Evolutionary conservation across 2,113 vertebrate species (phyloP), one percentile per base, ranked within the genome.

Genomic region (Embiotoca jacksoni): DNA sequence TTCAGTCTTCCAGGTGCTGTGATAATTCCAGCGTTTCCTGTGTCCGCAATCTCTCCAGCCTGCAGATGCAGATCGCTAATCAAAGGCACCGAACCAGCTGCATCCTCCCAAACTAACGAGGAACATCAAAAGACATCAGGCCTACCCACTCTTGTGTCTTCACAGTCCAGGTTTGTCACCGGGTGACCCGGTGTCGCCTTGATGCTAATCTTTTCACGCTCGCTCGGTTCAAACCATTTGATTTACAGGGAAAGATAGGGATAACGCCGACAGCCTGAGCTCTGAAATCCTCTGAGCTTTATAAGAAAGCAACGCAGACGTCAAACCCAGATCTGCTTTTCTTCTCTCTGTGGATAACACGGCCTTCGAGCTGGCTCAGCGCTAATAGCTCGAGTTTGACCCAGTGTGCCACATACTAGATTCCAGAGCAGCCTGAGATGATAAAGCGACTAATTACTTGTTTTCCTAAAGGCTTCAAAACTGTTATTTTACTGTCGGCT

Each of bases 371-470:
- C 78, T 14, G 33, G 65, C 72, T 79, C 72, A 52, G 39, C 6
- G 46, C 60, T 88, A 80, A 88, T 82, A 85, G 80, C 80, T 75
- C 46, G 8, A 46, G 70, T 68, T 72, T 81, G 80, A 88, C 80
- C 75, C 75, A 52, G 60, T 75, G 55, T 59, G 37, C 31, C 57
- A 37, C 52, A 65, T 75, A 55, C 84, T 59, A 75, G 72, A 73
- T 70, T 89, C 79, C 72, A 80, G 79, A 80, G 59, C 70, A 65
- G 84, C 67, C 77, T 84, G 78, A 69, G 78, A 79, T 84, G 79
- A 92, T 88, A 85, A 85, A 84, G 52, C 32, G 36, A 82, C 85
- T 91, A 88, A 89, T 87, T 88, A 62, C 66, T 68, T 88, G 82
- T 80, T 89, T 89, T 81, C 70, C 76, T 86, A 81, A 88, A 87